Evolutionary conservation across 2,888 invertebrate genomes (phyloP).

Genomic region (Ceratothoa steindachneri): DNA sequence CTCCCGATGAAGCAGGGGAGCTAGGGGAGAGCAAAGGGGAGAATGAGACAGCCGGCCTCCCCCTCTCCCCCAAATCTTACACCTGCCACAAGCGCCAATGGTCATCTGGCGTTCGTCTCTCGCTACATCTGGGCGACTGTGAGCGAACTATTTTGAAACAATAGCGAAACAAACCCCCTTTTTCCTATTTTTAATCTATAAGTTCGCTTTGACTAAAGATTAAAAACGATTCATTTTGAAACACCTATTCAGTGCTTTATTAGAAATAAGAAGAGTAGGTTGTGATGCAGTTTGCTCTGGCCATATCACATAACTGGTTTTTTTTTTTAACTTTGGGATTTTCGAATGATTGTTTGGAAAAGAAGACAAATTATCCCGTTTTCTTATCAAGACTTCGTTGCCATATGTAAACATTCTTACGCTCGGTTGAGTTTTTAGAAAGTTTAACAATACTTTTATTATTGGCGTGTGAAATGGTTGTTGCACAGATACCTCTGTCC

Average conservation of each 20-base stretch:
- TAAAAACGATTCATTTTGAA: slow-evolving; percentile 7
- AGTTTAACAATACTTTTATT: too few species aligned
- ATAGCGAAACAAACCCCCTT: not conserved
- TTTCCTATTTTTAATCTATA: not conserved
- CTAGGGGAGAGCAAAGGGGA: not conserved
- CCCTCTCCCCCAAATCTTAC: slow-evolving; percentile 3
- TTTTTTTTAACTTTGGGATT: too few species aligned
- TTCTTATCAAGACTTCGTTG: too few species aligned
- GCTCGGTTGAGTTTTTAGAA: too few species aligned
- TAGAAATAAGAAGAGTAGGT: not conserved
- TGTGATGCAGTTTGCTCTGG: not conserved
- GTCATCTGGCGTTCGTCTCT: slow-evolving; percentile 10
- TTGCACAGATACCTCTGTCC: too few species aligned
- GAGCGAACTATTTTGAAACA: not conserved
- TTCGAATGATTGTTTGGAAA: too few species aligned
- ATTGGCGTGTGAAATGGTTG: too few species aligned
- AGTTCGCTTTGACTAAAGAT: not conserved
- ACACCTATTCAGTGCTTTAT: not conserved
- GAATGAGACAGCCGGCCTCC: not conserved
- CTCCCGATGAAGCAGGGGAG: not conserved
- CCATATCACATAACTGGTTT: not conserved
- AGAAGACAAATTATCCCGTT: too few species aligned
- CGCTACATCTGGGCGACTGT: slow-evolving; percentile 2
- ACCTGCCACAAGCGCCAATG: slow-evolving; percentile 5
- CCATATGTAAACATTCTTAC: too few species aligned